Evolutionary conservation across 1,140 invertebrate species (phyloP), one percentile per base, ranked within the genome.

Genomic region (Battus philenor): DNA sequence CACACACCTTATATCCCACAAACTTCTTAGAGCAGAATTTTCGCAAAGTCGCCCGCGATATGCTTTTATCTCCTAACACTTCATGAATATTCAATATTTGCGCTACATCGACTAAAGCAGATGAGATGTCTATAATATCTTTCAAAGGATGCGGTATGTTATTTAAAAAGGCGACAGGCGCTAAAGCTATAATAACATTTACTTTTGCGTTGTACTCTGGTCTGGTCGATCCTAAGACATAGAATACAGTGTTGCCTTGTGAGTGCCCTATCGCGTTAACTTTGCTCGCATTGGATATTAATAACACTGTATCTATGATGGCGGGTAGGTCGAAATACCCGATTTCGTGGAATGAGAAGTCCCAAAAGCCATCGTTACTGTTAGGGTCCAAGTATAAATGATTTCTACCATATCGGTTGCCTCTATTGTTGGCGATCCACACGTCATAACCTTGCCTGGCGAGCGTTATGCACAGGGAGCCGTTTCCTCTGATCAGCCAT

Each of bases 381-480:
- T 53, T 51, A 0, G 66, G 81, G 34, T 53, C 66, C 9, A 88
- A 60, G 0, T 34, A 68, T 0, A 60, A 50, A 58, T 92, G 91
- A 13, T 80, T 79, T 44, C 80, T 82, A 0, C 90, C 49, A 52
- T 93, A 93, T 1, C 78, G 82, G 47, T 92, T 92, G 5, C 92
- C 92, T 17, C 92, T 72, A 15, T 83, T 79, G 73, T 93, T 93
- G 0, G 89, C 90, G 47, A 92, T 44, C 92, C 92, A 93, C 1
- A 92, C 89, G 56, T 92, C 91, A 59, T 89, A 91, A 6, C 89
- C 89, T n/a, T 15, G 17, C 1, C 22, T 17, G 5, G 53, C 54
- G 36, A 61, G 39, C 1, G 34, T 50, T 2, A 58, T 27, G 4
- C 82, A 86, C 1, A 89, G 48, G n/a, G 78, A 79, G 26, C 76